Percentiles rank a stretch among this genome's conserved stretches.
Evolutionary conservation across 2,113 vertebrate species (phyloP).

Genomic region (Cyanoliseus patagonus): DNA sequence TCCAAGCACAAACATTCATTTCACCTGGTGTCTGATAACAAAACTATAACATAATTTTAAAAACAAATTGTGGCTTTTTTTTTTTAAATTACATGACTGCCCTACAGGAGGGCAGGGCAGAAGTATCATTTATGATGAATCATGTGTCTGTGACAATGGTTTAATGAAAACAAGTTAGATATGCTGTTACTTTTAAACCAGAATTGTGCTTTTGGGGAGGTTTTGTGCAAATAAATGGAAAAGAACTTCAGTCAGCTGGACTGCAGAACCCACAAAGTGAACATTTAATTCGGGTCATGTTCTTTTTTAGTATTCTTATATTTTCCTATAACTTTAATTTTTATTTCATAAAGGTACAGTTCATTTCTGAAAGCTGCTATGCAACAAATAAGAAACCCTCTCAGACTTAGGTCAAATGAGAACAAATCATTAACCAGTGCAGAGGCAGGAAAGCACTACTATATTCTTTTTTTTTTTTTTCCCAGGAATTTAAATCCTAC

Average conservation of each 20-base stretch:
- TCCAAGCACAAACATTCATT: not conserved
- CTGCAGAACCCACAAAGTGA: not conserved
- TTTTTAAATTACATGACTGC: not conserved
- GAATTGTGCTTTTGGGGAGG: not conserved
- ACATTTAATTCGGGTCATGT: not conserved
- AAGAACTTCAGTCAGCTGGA: not conserved
- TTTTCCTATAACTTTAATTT: not conserved
- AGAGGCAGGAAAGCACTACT: constrained; percentile 45
- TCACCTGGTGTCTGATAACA: constrained; percentile 27
- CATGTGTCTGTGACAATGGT: not conserved
- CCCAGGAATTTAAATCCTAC: constrained; percentile 66
- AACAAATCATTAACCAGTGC: constrained; percentile 14
- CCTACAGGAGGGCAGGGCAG: not conserved
- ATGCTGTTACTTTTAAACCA: not conserved
- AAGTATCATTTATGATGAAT: constrained; percentile 10
- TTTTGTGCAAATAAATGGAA: not conserved
- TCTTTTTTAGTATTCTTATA: not conserved
- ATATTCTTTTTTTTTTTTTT: not conserved
- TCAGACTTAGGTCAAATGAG: not conserved
- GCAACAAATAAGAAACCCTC: constrained; percentile 4
- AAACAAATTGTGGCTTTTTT: not conserved
- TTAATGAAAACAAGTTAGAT: not conserved
- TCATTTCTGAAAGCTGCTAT: not conserved
- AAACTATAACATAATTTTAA: not conserved
- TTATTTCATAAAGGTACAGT: not conserved